These are phyloP conservation scores for Clamator glandarius DNA, from an alignment of 2,797 vertebrate genomes.

Conservation along the genomic window DNA sequence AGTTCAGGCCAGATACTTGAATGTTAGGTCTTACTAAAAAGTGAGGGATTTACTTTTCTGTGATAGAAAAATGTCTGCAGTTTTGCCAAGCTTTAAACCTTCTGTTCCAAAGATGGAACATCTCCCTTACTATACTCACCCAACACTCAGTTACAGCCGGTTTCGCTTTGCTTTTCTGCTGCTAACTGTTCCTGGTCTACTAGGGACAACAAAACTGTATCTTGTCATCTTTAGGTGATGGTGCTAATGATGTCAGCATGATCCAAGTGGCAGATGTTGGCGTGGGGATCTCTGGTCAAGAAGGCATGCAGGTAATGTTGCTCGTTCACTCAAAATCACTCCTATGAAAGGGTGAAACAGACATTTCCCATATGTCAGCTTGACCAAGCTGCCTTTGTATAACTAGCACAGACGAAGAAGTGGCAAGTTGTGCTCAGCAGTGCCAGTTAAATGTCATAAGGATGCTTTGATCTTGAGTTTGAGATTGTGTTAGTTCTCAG, in stretches of 20 bases:
- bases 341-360: not conserved
- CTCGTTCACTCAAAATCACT: not conserved
- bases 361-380: not conserved
- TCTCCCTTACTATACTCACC: not conserved
- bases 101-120: not conserved
- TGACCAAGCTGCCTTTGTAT: not conserved
- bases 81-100: not conserved
- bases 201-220: not conserved
- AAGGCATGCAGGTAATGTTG: conserved; percentile 95
- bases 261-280: conserved; percentile 98
- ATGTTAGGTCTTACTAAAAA: not conserved
- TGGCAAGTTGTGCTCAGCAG: not conserved
- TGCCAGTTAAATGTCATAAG: not conserved
- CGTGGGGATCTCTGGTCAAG: conserved; percentile 97
- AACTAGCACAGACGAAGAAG: not conserved
- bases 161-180: conserved; percentile 58
- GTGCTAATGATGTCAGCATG: conserved; percentile 99
- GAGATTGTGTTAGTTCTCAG: not conserved
- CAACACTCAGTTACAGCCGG: not conserved
- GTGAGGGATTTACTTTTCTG: not conserved
- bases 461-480: not conserved
- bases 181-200: conserved; percentile 26
- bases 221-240: conserved; percentile 87
- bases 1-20: not conserved
- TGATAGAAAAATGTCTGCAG: not conserved